A percentile compares a stretch with the other conserved stretches of the same genome.
Evolutionary conservation across 2,113 vertebrate genomes (phyloP).

Genomic region (Hippocampus guttulatus): DNA sequence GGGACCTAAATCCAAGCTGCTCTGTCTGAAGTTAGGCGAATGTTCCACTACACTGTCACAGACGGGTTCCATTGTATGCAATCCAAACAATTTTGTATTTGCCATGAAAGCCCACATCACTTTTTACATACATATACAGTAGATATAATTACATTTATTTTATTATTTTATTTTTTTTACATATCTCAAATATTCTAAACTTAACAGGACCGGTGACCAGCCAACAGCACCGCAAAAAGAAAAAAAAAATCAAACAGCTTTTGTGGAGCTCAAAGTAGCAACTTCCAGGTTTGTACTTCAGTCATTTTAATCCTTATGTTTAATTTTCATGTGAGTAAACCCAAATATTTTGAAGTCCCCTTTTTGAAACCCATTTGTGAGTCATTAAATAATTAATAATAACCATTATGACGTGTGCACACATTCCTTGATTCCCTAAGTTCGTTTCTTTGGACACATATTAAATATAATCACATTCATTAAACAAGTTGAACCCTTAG

Average conservation of each 20-base stretch:
- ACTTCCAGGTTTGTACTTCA: not conserved
- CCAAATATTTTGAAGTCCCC: not conserved
- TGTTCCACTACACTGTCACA: not conserved
- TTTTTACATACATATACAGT: not conserved
- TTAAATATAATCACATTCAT: conserved; percentile 1
- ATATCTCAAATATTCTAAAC: not conserved
- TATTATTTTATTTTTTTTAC: not conserved
- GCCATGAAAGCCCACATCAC: not conserved
- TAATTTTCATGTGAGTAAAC: not conserved
- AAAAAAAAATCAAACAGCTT: not conserved
- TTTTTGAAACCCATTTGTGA: conserved; percentile 10
- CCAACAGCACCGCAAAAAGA: not conserved
- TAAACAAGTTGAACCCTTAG: conserved; percentile 15
- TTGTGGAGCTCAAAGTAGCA: not conserved
- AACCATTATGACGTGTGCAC: not conserved
- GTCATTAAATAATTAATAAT: conserved; percentile 1
- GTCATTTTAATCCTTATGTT: conserved; percentile 8
- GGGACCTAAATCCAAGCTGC: no score
- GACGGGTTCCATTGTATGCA: not conserved
- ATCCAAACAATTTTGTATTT: not conserved
- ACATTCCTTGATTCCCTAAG: conserved; percentile 1
- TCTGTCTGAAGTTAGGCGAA: not conserved
- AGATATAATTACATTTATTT: no score
- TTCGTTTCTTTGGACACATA: conserved; percentile 1
- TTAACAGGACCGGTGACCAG: not conserved